Conservation (phyloP, 2,797 vertebrate species). For the Acrossocheilus wenchowensis region DNA sequence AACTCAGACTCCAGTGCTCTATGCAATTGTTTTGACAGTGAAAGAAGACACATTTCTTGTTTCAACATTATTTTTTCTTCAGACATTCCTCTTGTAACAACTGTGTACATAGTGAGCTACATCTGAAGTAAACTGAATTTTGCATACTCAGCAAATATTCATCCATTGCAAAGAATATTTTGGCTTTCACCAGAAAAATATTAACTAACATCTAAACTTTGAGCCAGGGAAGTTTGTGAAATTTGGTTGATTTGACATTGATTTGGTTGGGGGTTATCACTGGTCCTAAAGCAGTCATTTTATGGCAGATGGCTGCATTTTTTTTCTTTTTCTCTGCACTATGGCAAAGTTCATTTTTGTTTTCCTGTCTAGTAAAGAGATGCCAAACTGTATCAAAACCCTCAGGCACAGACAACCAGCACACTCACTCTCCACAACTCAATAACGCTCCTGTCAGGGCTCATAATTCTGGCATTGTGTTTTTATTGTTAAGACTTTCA, state of each 20-base stretch:
- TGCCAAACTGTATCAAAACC: slow-evolving; percentile 9
- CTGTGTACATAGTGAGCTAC: neutral
- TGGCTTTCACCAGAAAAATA: neutral
- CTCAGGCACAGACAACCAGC: neutral
- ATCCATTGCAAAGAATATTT: neutral
- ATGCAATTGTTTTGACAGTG: neutral
- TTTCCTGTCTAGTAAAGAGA: neutral
- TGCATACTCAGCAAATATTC: neutral
- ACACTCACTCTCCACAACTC: neutral
- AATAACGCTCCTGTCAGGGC: slow-evolving; percentile 1
- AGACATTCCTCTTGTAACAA: neutral
- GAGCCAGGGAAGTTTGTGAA: neutral
- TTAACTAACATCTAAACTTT: neutral
- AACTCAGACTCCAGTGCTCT: too few species aligned
- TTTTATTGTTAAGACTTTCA: slow-evolving; percentile 18
- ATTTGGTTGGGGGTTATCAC: neutral
- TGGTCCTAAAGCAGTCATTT: neutral
- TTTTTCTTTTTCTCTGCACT: neutral
- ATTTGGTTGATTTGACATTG: neutral
- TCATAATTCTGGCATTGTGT: neutral
- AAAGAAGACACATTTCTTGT: neutral
- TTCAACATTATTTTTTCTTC: neutral
- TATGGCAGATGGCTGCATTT: neutral
- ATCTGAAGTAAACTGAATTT: neutral
- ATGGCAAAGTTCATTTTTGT: neutral